Evolutionary conservation across 2,888 invertebrate species (phyloP), one percentile per base, ranked within the genome.

Genomic region (Eupithecia insigniata): DNA sequence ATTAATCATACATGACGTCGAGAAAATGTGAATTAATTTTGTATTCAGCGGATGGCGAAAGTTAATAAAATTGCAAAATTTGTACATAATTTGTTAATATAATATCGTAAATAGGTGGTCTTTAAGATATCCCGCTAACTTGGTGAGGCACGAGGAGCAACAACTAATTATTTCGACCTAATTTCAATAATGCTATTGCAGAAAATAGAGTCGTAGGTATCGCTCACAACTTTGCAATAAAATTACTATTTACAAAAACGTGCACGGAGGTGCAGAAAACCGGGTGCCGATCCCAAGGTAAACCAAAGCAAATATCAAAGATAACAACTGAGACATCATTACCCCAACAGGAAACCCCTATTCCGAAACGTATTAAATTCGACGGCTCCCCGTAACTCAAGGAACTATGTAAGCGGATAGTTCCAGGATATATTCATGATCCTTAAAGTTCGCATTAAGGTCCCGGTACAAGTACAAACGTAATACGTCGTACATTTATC

Each of bases 391-490:
- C 46, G n/a, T 39, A 66, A 39, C 66, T 67, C 61, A 55, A 22
- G 69, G 46, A 69, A 73, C 66, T 67, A 58, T 36, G 64, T 60
- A 22, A 66, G 62, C 67, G 51, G 66, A 69, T 62, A 46, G 46
- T 70, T 28, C 66, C 70, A 61, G 61, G 68, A 66, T 62, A 65
- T 60, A 67, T 60, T 68, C 34, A 68, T 66, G 61, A 73, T 39
- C 61, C 51, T 30, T 51, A 68, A 70, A 68, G 68, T 70, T 70
- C 55, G 30, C 65, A 58, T 39, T 66, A 39, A 26, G 46, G 51
- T 30, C 67, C 28, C 30, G 30, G 28, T 18, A 30, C 60, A 30
- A 30, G 55, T 55, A 55, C 51, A 60, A 30, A 60, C 18, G 26
- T 60, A 18, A 58, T 16, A 30, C 6, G 30, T 30, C 7, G 6